These are phyloP conservation scores for Caenorhabditis sp. DNA, from an alignment of 2,888 invertebrate genomes.

Conservation along the genomic window DNA sequence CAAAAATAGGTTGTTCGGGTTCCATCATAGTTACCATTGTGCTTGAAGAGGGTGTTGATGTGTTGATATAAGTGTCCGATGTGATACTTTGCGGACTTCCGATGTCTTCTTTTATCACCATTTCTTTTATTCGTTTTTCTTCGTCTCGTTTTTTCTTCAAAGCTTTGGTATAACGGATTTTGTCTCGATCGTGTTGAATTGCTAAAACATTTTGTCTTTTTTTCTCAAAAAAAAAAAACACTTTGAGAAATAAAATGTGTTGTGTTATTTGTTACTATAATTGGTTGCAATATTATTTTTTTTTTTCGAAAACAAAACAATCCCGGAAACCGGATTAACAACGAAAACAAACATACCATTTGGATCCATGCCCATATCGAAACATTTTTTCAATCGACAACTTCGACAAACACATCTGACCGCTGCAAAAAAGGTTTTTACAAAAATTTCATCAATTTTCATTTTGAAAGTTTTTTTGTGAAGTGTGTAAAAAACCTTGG, in stretches of 20 bases:
- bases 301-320: too few relatives aligned
- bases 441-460: too few relatives aligned
- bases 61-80: constrained; percentile 52
- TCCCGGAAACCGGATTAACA: background rate
- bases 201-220: constrained; percentile 38
- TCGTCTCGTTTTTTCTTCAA: constrained; percentile 56
- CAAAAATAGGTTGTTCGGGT: constrained; percentile 1
- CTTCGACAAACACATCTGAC: constrained; percentile 61
- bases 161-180: constrained; percentile 60
- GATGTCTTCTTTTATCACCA: constrained; percentile 45
- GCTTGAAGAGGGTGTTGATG: constrained; percentile 57
- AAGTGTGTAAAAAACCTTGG: background rate
- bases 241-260: too few relatives aligned
- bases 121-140: constrained; percentile 38
- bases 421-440: constrained; percentile 45
- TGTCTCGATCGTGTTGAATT: constrained; percentile 62
- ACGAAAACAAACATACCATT: constrained; percentile 41
- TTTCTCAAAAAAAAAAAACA: too few relatives aligned
- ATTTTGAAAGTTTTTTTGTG: background rate
- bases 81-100: constrained; percentile 47
- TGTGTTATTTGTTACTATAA: too few relatives aligned
- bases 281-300: too few relatives aligned
- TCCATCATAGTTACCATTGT: constrained; percentile 36
- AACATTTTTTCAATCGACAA: constrained; percentile 62
- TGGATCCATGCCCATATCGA: constrained; percentile 63